Conservation (phyloP, 2,113 vertebrate genomes). For the Clupea harengus region DNA sequence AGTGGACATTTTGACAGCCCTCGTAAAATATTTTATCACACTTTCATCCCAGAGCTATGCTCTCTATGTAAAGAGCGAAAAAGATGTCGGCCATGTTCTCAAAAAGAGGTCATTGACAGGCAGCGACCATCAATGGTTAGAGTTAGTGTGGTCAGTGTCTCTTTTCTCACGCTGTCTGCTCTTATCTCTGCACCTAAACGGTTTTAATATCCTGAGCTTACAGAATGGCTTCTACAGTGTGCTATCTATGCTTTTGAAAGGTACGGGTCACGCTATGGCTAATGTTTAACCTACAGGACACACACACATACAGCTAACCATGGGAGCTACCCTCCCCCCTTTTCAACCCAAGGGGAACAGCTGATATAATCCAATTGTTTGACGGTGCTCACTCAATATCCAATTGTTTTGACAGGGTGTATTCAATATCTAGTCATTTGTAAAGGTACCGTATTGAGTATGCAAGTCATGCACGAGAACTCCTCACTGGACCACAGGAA, state of each 20-base stretch:
- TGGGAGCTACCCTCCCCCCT: neutral
- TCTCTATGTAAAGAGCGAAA: neutral
- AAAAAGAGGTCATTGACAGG: neutral
- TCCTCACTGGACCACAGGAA: conserved; percentile 50
- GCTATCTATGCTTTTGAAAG: neutral
- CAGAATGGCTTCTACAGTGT: neutral
- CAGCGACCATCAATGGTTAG: neutral
- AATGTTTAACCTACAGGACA: conserved; percentile 42
- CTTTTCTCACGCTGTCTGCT: neutral
- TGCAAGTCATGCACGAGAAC: conserved; percentile 49
- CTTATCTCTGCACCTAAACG: neutral
- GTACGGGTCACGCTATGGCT: conserved; percentile 16
- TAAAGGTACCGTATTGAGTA: conserved; percentile 50
- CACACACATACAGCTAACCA: neutral
- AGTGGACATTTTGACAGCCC: neutral
- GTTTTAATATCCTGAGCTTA: neutral
- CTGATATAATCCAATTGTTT: conserved; percentile 27
- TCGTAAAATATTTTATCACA: neutral
- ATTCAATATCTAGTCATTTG: neutral
- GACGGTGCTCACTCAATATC: neutral
- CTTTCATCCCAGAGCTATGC: neutral
- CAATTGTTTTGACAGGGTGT: neutral
- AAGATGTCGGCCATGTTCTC: neutral
- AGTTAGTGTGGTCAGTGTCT: neutral
- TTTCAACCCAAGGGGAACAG: conserved; percentile 5